Evolutionary conservation across 2,888 invertebrate species (phyloP), one percentile per base, ranked within the genome.

Genomic region (Protodeltote pygarga): DNA sequence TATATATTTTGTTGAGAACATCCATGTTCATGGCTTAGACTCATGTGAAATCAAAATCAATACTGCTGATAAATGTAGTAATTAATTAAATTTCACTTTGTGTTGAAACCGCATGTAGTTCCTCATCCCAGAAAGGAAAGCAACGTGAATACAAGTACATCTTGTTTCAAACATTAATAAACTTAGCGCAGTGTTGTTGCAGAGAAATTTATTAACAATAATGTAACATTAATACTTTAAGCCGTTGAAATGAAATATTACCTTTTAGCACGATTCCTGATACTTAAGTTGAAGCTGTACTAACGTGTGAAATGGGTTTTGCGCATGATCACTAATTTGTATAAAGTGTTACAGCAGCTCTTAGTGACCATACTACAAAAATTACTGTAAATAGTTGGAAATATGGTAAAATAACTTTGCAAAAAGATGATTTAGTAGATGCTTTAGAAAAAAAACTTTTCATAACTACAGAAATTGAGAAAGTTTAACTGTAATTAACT

Each of bases 241-340:
- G 68, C 59, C 49, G 73, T 71, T 67, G 73, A 78, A 80, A 81
- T 84, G 81, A 83, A 79, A 75, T 84, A 83, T 79, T 78, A 72
- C 62, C 60, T 62, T 65, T 71, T 75, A 63, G 73, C 80, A 82
- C 79, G 83, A 80, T 76, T 77, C 71, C 58, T 62, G 37, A 54
- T 47, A 47, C 33, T 47, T 29, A 47, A 24, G 33, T 33, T 44
- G 3, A 16, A 13, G 11, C 11, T 51, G 35, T 15, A 9, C 23
- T 16, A 37, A 70, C 63, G 49, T 54, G 14, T 41, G 21, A 15
- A 31, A 53, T 37, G 24, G 11, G 32, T 3, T 29, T 20, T 28
- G 19, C 23, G 14, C 25, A 45, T 41, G 11, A 16, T 19, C 10
- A 8, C 5, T 21, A 19, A 28, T 28, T 28, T 13, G 15, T 23